Percentiles rank a stretch among this genome's conserved stretches.
Conservation (phyloP, 1,140 invertebrate genomes). For the Drosophila bipectinata region DNA sequence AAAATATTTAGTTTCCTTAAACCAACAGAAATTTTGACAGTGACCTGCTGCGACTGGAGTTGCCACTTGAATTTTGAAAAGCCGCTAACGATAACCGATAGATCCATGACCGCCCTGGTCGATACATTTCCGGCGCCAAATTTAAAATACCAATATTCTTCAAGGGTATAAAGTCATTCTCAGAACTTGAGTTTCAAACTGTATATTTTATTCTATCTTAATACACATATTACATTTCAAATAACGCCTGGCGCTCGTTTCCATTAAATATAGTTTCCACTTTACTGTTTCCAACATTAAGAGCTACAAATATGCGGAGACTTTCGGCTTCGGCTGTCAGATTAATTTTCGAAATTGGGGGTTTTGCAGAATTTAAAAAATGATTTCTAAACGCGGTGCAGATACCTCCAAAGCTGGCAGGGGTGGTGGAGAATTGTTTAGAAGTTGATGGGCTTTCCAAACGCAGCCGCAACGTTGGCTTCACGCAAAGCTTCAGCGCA, state of each 20-base stretch:
- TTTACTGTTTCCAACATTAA: conserved; percentile 30
- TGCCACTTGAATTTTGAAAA: conserved; percentile 23
- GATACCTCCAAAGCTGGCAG: conserved; percentile 3
- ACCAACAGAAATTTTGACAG: conserved; percentile 34
- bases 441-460: conserved; percentile 99
- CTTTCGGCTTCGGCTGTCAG: conserved; percentile 25
- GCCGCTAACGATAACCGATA: conserved; percentile 1
- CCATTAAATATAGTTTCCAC: conserved; percentile 45
- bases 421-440: conserved; percentile 80
- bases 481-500: conserved; percentile 98
- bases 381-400: conserved; percentile 25
- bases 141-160: not conserved
- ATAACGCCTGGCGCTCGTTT: conserved; percentile 43
- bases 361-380: conserved; percentile 28
- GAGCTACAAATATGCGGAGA: conserved; percentile 33
- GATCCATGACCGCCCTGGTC: not conserved
- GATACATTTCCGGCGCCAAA: not conserved
- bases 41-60: conserved; percentile 1
- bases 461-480: conserved; percentile 97
- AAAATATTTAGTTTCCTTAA: conserved; percentile 16
- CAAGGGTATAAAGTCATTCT: not conserved
- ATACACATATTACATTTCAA: conserved; percentile 55
- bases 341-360: conserved; percentile 31
- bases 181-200: conserved; percentile 36
- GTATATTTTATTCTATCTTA: conserved; percentile 56